Percentiles rank a stretch among this genome's conserved stretches.
phyloP scores from a whole-genome alignment of 2,113 vertebrate genomes.

The Rhinogobius similis region DNA sequence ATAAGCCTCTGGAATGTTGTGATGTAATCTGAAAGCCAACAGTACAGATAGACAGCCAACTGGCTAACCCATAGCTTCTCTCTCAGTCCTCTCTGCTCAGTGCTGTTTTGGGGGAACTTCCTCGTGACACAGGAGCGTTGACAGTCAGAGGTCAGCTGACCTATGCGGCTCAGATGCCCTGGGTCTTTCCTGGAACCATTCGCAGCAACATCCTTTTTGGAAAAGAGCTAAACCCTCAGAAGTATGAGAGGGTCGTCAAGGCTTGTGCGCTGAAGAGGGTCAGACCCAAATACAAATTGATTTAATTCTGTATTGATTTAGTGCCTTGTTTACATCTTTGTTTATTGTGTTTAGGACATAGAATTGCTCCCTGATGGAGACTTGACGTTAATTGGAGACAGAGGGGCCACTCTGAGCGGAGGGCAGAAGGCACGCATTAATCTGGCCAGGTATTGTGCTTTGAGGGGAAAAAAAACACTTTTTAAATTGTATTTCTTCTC shows the following conservation, averaged over 20 bases:
- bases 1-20: too few relatives aligned
- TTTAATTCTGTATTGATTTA: background rate
- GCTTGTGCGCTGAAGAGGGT: conserved; percentile 94
- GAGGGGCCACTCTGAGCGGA: conserved; percentile 88
- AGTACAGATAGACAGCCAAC: too few relatives aligned
- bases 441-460: conserved; percentile 82
- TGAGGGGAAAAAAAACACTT: too few relatives aligned
- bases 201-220: conserved; percentile 96
- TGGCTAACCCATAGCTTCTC: too few relatives aligned
- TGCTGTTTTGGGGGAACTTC: conserved; percentile 88
- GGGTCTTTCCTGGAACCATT: conserved; percentile 96
- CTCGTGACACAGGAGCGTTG: conserved; percentile 80
- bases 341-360: conserved; percentile 79
- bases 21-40: too few relatives aligned
- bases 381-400: conserved; percentile 87
- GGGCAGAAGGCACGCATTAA: conserved; percentile 92
- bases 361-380: conserved; percentile 86
- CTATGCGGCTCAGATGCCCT: conserved; percentile 94
- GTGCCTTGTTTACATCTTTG: background rate
- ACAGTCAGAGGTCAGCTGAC: conserved; percentile 84
- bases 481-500: too few relatives aligned
- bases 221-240: conserved; percentile 84
- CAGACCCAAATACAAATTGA: background rate
- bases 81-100: conserved; percentile 90
- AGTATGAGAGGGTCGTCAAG: conserved; percentile 86